Evolutionary conservation across 1,140 invertebrate genomes (phyloP), one percentile per base, ranked within the genome.

Genomic region (Pogonus chalceus): DNA sequence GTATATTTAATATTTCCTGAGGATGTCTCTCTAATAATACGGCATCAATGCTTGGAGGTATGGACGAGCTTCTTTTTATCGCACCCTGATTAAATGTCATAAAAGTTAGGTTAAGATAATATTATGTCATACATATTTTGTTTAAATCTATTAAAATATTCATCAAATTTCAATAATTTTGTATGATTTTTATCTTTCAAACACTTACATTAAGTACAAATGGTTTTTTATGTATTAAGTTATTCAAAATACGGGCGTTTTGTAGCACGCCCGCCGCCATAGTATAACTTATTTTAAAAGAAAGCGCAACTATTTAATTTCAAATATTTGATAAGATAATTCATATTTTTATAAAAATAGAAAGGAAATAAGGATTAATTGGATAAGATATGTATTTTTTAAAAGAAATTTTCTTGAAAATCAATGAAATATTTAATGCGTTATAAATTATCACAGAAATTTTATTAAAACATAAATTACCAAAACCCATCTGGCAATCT

Each of bases 401-500:
- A n/a, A n/a, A n/a, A n/a, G n/a, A n/a, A n/a, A n/a, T n/a, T n/a
- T n/a, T n/a, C n/a, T n/a, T n/a, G n/a, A n/a, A n/a, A n/a, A n/a
- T n/a, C n/a, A n/a, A n/a, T n/a, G n/a, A n/a, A n/a, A n/a, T n/a
- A n/a, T n/a, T n/a, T n/a, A n/a, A n/a, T n/a, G n/a, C n/a, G n/a
- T n/a, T n/a, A n/a, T n/a, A n/a, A n/a, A n/a, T n/a, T n/a, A n/a
- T n/a, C n/a, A n/a, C n/a, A n/a, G n/a, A n/a, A n/a, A n/a, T n/a
- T n/a, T n/a, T n/a, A n/a, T n/a, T 35, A 35, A 35, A 35, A 35
- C 9, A 35, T 16, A 18, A 4, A 64, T 72, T 69, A 84, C 85
- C 87, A 90, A 67, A 84, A 85, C 56, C 80, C 78, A 1, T 71
- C 62, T 20, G 79, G 68, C 39, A 90, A 64, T 52, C 83, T 62